Evolutionary conservation across 2,888 invertebrate genomes (phyloP), one percentile per base, ranked within the genome.

Genomic region (Microplitis deprimator): DNA sequence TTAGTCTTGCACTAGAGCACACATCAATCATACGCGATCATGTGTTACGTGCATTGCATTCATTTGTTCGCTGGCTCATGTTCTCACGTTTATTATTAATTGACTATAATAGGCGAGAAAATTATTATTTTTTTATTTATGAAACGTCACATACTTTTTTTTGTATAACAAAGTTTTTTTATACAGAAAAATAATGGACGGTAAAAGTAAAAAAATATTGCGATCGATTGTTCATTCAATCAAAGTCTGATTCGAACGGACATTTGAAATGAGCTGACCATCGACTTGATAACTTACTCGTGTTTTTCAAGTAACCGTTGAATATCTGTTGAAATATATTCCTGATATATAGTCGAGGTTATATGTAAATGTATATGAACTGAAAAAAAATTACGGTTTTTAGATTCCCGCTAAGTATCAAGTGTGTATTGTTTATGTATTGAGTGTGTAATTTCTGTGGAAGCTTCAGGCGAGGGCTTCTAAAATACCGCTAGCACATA

Each of bases 251-350:
- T 65, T 65, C 20, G 38, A 65, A 65, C 38, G 20, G 65, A 65
- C 65, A 20, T 65, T 65, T 13, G 8, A 29, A 65, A 65, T 65
- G 65, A 29, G 65, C 29, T 65, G 29, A 10, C 65, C 29, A 29
- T 65, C 65, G 65, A 65, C 65, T 65, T 29, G 65, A 13, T 29
- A 13, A 65, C 62, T 73, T 50, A 39, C 71, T 70, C 68, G 67
- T 75, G 59, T 77, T 68, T 79, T 72, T 79, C 68, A 77, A 74
- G 74, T 75, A 77, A 50, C 60, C 64, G 70, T 29, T 61, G 64
- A 68, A 78, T 78, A 79, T 72, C 77, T 80, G 69, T 79, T 65
- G 40, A 75, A 80, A 81, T 80, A 77, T 79, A 80, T 80, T 76
- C 77, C 77, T 50, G 78, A 73, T 38, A 16, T 69, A 74, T 61